phyloP scores from a whole-genome alignment of 1,140 invertebrate genomes.

The Drosophila quadrilineata region DNA sequence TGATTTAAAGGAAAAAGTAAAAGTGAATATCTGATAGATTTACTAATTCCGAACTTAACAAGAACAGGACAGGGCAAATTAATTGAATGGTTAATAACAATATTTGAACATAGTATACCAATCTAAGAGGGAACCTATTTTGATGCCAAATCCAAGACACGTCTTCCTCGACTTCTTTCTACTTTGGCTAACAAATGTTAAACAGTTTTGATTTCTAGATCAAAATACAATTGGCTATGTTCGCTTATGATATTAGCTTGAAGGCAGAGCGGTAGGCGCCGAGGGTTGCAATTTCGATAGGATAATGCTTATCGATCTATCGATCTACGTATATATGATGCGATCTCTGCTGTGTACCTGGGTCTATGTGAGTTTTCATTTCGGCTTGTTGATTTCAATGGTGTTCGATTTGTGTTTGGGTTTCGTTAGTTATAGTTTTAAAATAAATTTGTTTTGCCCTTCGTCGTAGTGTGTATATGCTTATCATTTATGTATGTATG shows the following conservation, averaged over 20 bases:
- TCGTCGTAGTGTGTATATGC: constrained; percentile 2
- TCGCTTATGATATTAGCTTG: neutral
- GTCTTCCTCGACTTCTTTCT: neutral
- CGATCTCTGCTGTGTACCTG: neutral
- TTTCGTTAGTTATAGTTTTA: constrained; percentile 61
- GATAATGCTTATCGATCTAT: constrained; percentile 28
- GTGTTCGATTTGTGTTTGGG: constrained; percentile 56
- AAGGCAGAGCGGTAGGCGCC: neutral
- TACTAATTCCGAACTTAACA: constrained; percentile 40
- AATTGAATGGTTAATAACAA: constrained; percentile 32
- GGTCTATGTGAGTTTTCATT: constrained; percentile 13
- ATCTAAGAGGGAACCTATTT: constrained; percentile 2
- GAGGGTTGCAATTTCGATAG: constrained; percentile 16
- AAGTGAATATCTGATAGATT: constrained; percentile 43
- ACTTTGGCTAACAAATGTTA: constrained; percentile 3
- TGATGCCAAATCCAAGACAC: neutral
- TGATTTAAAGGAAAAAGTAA: constrained; percentile 34
- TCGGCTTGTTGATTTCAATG: constrained; percentile 46
- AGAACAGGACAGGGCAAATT: constrained; percentile 1
- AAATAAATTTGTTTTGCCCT: constrained; percentile 59
- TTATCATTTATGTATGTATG: constrained; percentile 10
- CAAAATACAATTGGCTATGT: too few species aligned
- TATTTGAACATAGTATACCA: constrained; percentile 33
- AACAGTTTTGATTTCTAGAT: neutral
- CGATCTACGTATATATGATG: neutral